phyloP scores from a whole-genome alignment of 2,888 invertebrate species.

The Eristalis intricaria region DNA sequence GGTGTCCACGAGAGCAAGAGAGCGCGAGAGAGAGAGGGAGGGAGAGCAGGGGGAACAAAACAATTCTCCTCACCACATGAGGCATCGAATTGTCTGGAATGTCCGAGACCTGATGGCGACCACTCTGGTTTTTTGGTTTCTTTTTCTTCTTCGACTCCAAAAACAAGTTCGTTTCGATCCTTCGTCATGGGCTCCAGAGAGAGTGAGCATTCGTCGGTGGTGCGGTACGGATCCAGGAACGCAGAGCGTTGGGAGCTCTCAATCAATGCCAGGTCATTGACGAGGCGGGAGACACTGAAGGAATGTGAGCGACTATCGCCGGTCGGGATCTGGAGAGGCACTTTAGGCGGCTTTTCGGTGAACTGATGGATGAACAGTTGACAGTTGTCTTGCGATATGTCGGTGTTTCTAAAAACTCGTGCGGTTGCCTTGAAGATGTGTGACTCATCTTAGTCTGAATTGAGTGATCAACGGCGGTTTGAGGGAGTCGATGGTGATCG shows the following conservation, averaged over 20 bases:
- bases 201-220: not conserved
- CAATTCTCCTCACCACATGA: constrained; percentile 48
- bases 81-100: constrained; percentile 63
- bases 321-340: constrained; percentile 9
- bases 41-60: not conserved
- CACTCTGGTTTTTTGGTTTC: not conserved
- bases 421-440: not conserved
- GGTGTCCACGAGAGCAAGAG: not conserved
- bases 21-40: not conserved
- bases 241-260: not conserved
- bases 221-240: not conserved
- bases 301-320: not conserved
- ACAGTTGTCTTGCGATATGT: not conserved
- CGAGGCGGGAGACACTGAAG: constrained; percentile 5
- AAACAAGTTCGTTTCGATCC: not conserved
- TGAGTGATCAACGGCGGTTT: not conserved
- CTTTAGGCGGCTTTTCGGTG: not conserved
- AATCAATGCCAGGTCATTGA: constrained; percentile 20
- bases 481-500: not conserved
- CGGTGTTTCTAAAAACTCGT: not conserved
- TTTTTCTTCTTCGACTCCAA: not conserved
- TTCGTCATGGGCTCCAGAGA: not conserved
- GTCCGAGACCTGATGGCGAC: constrained; percentile 67
- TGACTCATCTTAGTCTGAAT: not conserved
- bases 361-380: not conserved